A percentile compares a stretch with the other conserved stretches of the same genome.
These are phyloP conservation scores for Martes flavigula DNA, from an alignment of 2,797 vertebrate species.

Conservation along the genomic window DNA sequence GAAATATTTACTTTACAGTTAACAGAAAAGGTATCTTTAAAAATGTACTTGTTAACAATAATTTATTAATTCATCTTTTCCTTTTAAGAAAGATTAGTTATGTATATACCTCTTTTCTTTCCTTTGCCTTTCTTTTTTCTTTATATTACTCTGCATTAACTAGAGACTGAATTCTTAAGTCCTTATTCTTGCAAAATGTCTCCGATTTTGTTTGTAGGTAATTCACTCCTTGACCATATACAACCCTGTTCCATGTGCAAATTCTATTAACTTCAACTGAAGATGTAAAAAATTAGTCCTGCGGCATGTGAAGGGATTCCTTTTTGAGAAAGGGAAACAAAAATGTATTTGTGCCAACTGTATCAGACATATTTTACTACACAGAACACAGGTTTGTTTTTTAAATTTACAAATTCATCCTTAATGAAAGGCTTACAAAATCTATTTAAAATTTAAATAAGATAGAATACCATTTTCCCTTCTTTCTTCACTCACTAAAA, in stretches of 20 bases:
- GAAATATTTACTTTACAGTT: constrained; percentile 24
- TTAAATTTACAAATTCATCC: constrained; percentile 11
- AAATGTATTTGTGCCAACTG: not conserved
- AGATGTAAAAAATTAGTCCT: constrained; percentile 14
- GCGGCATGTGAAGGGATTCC: not conserved
- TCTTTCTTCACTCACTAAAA: not conserved
- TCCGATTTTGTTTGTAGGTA: constrained; percentile 10
- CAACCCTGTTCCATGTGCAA: constrained; percentile 1
- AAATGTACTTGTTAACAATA: constrained; percentile 7
- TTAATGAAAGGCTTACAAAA: constrained; percentile 33
- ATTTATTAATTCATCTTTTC: constrained; percentile 20
- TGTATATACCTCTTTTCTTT: not conserved
- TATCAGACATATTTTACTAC: not conserved
- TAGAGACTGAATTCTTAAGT: constrained; percentile 20
- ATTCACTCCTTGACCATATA: not conserved
- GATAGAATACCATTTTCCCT: not conserved
- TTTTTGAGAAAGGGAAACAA: not conserved
- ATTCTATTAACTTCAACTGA: not conserved
- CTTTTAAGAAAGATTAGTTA: constrained; percentile 23
- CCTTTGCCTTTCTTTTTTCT: not conserved
- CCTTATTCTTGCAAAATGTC: constrained; percentile 5
- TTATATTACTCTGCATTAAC: constrained; percentile 20
- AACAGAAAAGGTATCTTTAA: constrained; percentile 12
- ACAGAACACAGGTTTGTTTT: not conserved
- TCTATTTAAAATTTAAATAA: constrained; percentile 43